Evolutionary conservation across 2,888 invertebrate species (phyloP), one percentile per base, ranked within the genome.

Genomic region (Fragum fragum): DNA sequence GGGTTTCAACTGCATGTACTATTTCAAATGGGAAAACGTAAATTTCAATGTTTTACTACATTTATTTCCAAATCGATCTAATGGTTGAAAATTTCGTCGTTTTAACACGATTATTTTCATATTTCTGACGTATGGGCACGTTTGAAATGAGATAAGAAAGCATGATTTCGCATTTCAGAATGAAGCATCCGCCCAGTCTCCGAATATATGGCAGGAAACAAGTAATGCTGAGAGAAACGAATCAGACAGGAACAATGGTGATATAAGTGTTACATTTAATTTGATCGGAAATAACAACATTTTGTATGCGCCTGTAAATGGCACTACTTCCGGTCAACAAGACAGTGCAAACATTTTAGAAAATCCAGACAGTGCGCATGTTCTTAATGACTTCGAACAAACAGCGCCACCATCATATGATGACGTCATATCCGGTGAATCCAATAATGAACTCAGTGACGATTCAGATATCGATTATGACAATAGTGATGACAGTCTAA

Each of bases 351-450:
- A 61, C 61, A 14, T 28, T 14, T 14, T 21, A 39, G 42, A 23
- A 42, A 42, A 36, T 42, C 39, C 23, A 1, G 66, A 42, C 14
- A 18, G 18, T 61, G 57, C 26, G 57, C 57, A 23, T 57, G 57
- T 47, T 5, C n/a, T 47, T 9, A n/a, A 14, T 18, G 47, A 47
- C 14, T n/a, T 47, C 2, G 47, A 47, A 47, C 47, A 47, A 14
- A 18, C 47, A 42, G 23, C n/a, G 39, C 66, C 66, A 2, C 66
- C 66, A 26, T 42, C 66, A 3, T 66, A 66, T 42, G 26, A 66
- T 9, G n/a, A 16, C 36, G 42, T 66, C 5, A 42, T 66, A 21
- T 66, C 66, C 1, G 32, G 66, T 66, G 66, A 66, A 21, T 26
- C n/a, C n/a, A 66, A 26, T 42, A 36, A 66, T 42, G 14, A 42